phyloP scores from a whole-genome alignment of 2,113 vertebrate species.

The Dicerorhinus sumatrensis region DNA sequence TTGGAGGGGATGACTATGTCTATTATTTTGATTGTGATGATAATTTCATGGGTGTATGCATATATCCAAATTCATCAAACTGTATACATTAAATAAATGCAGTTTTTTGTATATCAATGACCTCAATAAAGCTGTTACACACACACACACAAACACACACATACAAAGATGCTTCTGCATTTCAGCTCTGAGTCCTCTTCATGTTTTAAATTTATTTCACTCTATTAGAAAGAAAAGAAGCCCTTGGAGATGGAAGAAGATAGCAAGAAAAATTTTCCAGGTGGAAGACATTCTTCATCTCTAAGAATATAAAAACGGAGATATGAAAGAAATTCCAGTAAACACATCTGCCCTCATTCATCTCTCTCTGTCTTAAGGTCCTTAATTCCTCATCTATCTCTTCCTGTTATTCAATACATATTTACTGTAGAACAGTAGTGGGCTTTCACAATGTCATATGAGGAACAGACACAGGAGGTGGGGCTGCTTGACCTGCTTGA shows the following conservation, averaged over 20 bases:
- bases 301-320: not conserved
- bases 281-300: not conserved
- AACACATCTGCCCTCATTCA: not conserved
- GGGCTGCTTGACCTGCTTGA: not conserved
- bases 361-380: not conserved
- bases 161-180: not conserved
- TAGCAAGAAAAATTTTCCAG: not conserved
- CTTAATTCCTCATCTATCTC: not conserved
- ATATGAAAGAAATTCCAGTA: not conserved
- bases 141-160: not conserved
- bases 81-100: not conserved
- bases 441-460: not conserved
- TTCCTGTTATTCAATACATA: not conserved
- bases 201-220: not conserved
- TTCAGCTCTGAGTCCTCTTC: not conserved
- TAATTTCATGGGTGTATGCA: not conserved
- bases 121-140: not conserved
- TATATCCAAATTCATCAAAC: not conserved
- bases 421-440: not conserved
- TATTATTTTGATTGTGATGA: not conserved
- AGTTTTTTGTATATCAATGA: not conserved
- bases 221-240: not conserved
- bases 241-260: not conserved
- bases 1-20: not conserved
- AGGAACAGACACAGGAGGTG: not conserved